phyloP scores from a whole-genome alignment of 2,797 vertebrate genomes.

The Hapalemur alaotrensis region DNA sequence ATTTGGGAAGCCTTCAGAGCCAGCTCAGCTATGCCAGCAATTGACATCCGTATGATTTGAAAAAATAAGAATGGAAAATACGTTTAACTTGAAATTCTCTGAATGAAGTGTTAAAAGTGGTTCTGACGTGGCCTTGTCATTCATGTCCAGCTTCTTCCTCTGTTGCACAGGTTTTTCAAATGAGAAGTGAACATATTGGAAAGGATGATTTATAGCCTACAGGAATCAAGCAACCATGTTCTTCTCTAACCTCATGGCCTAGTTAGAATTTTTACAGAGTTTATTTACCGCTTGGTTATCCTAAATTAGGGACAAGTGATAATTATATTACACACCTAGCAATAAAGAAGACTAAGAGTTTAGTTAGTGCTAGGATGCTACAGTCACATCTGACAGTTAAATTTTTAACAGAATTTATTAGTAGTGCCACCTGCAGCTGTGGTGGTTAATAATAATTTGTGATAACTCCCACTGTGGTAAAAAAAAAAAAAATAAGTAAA shows the following conservation, averaged over 20 bases:
- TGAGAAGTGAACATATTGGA: not conserved
- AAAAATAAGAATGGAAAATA: constrained; percentile 50
- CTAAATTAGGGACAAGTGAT: constrained; percentile 44
- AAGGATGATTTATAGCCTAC: not conserved
- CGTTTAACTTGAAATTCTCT: not conserved
- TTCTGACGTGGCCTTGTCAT: not conserved
- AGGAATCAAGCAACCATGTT: not conserved
- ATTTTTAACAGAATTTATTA: constrained; percentile 29
- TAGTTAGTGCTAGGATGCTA: not conserved
- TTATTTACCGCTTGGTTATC: not conserved
- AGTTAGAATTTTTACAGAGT: not conserved
- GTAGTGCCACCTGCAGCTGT: not conserved
- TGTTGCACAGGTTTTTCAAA: not conserved
- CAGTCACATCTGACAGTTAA: not conserved
- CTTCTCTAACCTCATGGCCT: not conserved
- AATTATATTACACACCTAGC: constrained; percentile 1
- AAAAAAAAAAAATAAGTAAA: not conserved
- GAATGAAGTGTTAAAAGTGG: not conserved
- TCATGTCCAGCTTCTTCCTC: not conserved
- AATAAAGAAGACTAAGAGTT: not conserved
- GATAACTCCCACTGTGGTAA: not conserved
- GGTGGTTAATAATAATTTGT: constrained; percentile 23
- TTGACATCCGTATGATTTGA: not conserved
- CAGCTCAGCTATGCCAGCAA: not conserved
- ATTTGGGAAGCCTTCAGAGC: not conserved